Conservation (phyloP, 2,888 invertebrate species). For the Lepidochrysops patricia region DNA sequence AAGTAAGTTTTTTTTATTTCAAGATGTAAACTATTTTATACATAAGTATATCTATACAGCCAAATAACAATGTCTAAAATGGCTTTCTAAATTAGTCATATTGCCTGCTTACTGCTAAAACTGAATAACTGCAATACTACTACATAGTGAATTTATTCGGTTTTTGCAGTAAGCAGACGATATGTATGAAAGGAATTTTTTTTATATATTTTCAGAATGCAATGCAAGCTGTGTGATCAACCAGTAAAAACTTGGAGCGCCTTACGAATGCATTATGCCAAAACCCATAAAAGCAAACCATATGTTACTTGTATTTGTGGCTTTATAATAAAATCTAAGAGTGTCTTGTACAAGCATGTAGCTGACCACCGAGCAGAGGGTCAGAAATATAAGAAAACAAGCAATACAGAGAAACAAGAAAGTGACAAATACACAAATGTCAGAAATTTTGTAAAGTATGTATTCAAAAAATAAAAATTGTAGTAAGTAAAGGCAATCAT, state of each 20-base stretch:
- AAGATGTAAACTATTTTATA: background rate
- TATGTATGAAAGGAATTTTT: background rate
- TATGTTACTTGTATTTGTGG: conserved; percentile 54
- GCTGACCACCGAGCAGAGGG: conserved; percentile 52
- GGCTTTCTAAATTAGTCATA: too few species aligned
- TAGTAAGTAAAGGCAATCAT: too few species aligned
- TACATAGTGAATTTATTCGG: too few species aligned
- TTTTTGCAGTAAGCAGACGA: too few species aligned
- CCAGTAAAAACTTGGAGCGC: conserved; percentile 47
- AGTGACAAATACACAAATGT: conserved; percentile 47
- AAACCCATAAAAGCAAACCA: conserved; percentile 47
- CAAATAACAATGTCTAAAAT: too few species aligned
- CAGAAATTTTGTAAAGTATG: conserved; percentile 57
- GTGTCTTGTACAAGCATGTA: conserved; percentile 58
- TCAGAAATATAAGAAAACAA: conserved; percentile 37
- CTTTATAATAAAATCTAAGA: conserved; percentile 51
- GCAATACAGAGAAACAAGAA: conserved; percentile 33
- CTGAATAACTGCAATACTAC: too few species aligned
- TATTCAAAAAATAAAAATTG: conserved; percentile 15
- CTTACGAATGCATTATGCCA: conserved; percentile 43
- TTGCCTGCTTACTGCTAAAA: too few species aligned
- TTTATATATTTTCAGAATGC: conserved; percentile 40
- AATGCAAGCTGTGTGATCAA: conserved; percentile 48
- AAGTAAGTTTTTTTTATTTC: conserved; percentile 23
- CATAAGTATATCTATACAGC: too few species aligned